Evolutionary conservation across 2,888 invertebrate genomes (phyloP).

Genomic region (Agrotis exclamationis): DNA sequence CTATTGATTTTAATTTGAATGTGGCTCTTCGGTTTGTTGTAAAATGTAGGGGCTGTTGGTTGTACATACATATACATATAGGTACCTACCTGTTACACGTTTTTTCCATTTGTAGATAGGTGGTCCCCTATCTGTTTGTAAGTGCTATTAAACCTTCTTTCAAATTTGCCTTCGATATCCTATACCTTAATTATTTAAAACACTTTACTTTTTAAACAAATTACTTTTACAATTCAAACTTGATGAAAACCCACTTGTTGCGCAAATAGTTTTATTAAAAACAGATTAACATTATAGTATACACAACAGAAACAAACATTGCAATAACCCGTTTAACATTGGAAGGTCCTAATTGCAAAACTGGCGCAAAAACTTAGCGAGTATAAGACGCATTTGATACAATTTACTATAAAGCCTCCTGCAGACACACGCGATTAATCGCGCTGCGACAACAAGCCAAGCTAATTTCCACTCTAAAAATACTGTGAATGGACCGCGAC

Average conservation of each 20-base stretch:
- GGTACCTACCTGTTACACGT: slow-evolving; percentile 19
- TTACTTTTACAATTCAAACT: neutral
- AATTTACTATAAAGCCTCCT: no score
- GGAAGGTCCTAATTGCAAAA: neutral
- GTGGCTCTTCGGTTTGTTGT: slow-evolving; percentile 41
- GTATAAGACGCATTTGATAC: neutral
- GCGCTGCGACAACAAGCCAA: no score
- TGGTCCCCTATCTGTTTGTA: neutral
- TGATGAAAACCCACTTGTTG: slow-evolving; percentile 44
- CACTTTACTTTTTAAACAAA: neutral
- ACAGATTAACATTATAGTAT: neutral
- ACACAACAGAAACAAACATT: neutral
- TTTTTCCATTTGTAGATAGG: neutral
- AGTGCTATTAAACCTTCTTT: neutral
- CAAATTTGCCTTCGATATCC: neutral
- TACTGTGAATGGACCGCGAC: no score
- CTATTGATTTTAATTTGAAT: slow-evolving; percentile 58
- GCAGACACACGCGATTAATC: no score
- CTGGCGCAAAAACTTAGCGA: neutral
- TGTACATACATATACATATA: neutral
- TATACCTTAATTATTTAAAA: neutral
- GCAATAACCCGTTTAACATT: neutral
- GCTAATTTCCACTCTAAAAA: no score
- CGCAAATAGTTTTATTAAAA: slow-evolving; percentile 38
- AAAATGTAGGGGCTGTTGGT: slow-evolving; percentile 28